These are phyloP conservation scores for Kuschelorhynchus macadamiae DNA, from an alignment of 2,888 invertebrate genomes.

Conservation along the genomic window DNA sequence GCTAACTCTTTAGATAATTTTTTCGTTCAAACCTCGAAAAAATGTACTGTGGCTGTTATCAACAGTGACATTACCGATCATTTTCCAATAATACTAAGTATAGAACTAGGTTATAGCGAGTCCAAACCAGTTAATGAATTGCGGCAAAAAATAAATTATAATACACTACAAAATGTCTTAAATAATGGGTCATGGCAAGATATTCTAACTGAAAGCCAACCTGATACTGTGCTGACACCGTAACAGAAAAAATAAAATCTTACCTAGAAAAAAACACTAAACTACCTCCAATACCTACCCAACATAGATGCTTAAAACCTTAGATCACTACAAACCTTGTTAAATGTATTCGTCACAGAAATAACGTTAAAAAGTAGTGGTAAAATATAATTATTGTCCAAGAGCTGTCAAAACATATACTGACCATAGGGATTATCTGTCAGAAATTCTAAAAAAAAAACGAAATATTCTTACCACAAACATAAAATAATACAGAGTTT, in stretches of 20 bases:
- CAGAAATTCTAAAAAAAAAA: constrained; percentile 1
- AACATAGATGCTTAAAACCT: not conserved
- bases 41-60: constrained; percentile 2
- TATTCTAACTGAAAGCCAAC: not conserved
- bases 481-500: not conserved
- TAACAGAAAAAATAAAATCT: constrained; percentile 2
- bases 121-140: not conserved
- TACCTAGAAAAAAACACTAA: constrained; percentile 3
- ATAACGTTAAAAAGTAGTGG: not conserved
- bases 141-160: not conserved
- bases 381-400: constrained; percentile 1
- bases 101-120: not conserved
- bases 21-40: not conserved
- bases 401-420: constrained; percentile 1
- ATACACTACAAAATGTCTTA: not conserved
- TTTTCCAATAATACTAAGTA: constrained; percentile 14
- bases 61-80: constrained; percentile 17
- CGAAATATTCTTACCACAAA: constrained; percentile 3
- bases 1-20: constrained; percentile 1
- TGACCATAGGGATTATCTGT: not conserved
- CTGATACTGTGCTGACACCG: not conserved
- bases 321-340: constrained; percentile 1
- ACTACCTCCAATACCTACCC: not conserved
- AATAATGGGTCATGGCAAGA: not conserved
- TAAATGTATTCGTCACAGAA: not conserved